Evolutionary conservation across 2,797 vertebrate species (phyloP).

Genomic region (Spheniscus humboldti): DNA sequence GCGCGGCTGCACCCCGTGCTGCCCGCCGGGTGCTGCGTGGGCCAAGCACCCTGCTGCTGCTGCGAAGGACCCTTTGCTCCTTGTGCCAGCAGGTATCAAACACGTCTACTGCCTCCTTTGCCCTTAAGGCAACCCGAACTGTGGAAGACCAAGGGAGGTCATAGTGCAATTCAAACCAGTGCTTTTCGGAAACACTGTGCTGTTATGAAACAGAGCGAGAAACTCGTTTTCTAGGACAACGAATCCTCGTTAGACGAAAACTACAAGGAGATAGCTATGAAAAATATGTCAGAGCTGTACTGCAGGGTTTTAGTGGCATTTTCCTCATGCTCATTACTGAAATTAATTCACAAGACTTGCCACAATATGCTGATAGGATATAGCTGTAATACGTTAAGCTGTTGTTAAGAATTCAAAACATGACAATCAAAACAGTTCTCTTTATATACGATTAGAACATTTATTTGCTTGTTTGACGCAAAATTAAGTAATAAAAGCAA

Average conservation of each 20-base stretch:
- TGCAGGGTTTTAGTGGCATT: constrained; percentile 13
- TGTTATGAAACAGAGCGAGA: neutral
- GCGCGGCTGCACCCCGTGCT: rapidly evolving
- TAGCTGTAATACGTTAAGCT: constrained; percentile 22
- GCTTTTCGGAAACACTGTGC: neutral
- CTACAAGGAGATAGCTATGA: neutral
- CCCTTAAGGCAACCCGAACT: too few species aligned
- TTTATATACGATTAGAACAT: constrained; percentile 22
- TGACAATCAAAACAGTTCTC: constrained; percentile 42
- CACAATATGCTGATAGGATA: constrained; percentile 27
- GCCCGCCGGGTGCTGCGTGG: rapidly evolving
- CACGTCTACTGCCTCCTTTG: rapidly evolving
- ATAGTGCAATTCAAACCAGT: neutral
- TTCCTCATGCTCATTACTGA: neutral
- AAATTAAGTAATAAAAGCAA: constrained; percentile 50
- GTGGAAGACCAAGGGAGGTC: neutral
- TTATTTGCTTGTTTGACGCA: constrained; percentile 13
- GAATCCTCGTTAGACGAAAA: neutral
- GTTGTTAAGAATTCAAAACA: constrained; percentile 47
- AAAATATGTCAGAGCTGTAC: constrained; percentile 1
- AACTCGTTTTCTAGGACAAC: neutral
- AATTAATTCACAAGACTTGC: constrained; percentile 48
- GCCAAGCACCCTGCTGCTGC: neutral
- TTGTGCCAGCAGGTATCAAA: neutral
- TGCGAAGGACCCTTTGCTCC: neutral